Conservation (phyloP, 1,140 invertebrate species). For the Globodera rostochiensis region DNA sequence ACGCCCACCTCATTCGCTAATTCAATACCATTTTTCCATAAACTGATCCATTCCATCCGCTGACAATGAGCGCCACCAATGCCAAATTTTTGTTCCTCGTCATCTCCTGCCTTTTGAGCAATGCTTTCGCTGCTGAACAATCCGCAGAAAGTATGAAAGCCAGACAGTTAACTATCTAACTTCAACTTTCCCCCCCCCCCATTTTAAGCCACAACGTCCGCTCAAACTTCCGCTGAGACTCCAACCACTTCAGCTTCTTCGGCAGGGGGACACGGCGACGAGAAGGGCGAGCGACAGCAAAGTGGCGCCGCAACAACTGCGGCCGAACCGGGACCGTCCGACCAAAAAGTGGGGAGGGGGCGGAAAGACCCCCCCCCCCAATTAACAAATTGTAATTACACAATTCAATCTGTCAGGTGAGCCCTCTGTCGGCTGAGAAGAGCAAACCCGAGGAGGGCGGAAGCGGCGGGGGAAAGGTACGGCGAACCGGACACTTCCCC, state of each 20-base stretch:
- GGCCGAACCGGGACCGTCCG: conserved; percentile 6
- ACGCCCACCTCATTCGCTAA: background rate
- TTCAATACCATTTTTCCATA: background rate
- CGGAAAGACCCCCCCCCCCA: no score
- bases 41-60: background rate
- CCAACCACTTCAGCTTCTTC: background rate
- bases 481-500: background rate
- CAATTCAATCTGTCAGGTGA: conserved; percentile 9
- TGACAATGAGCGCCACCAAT: background rate
- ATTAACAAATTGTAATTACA: background rate
- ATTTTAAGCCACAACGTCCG: background rate
- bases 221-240: background rate
- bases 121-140: conserved; percentile 3
- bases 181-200: background rate
- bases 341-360: conserved; percentile 17
- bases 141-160: background rate
- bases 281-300: background rate
- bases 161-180: background rate
- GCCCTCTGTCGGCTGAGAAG: conserved; percentile 13
- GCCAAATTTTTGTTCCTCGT: background rate
- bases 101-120: background rate
- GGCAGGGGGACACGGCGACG: background rate
- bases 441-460: conserved; percentile 21
- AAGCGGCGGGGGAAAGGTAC: background rate
- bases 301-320: background rate